These are phyloP conservation scores for Hemiscyllium ocellatum DNA, from an alignment of 2,113 vertebrate genomes.

Conservation along the genomic window DNA sequence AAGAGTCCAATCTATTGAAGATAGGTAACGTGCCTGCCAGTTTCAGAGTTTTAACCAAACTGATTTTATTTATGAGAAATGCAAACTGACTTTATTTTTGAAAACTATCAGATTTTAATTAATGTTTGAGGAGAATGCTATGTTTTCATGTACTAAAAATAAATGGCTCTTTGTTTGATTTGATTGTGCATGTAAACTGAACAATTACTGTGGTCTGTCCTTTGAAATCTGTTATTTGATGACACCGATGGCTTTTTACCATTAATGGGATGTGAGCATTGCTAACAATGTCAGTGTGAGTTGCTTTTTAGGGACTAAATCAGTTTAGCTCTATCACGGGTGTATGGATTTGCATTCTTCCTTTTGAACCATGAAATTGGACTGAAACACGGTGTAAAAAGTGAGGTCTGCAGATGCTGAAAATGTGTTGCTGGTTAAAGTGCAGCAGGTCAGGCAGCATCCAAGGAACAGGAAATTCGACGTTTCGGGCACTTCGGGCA, in stretches of 20 bases:
- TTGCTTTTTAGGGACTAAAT: background rate
- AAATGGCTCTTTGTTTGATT: background rate
- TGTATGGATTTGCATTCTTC: background rate
- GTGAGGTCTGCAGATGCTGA: too few species aligned
- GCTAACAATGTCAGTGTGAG: background rate
- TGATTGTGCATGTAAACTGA: background rate
- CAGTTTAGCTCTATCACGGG: background rate
- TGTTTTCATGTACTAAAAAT: background rate
- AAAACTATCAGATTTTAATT: background rate
- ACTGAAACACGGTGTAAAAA: too few species aligned
- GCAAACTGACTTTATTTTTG: background rate
- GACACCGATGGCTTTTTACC: too few species aligned
- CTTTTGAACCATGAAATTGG: background rate
- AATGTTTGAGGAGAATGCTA: background rate
- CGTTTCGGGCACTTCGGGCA: too few species aligned
- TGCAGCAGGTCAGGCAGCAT: too few species aligned
- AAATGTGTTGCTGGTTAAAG: too few species aligned
- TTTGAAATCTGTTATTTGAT: background rate
- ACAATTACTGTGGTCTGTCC: background rate
- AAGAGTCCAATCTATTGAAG: background rate
- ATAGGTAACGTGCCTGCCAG: background rate
- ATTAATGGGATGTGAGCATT: too few species aligned
- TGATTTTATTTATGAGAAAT: background rate
- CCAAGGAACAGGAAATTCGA: too few species aligned
- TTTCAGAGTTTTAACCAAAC: background rate